phyloP scores from a whole-genome alignment of 2,888 invertebrate genomes.

The Sminthurides aquaticus region DNA sequence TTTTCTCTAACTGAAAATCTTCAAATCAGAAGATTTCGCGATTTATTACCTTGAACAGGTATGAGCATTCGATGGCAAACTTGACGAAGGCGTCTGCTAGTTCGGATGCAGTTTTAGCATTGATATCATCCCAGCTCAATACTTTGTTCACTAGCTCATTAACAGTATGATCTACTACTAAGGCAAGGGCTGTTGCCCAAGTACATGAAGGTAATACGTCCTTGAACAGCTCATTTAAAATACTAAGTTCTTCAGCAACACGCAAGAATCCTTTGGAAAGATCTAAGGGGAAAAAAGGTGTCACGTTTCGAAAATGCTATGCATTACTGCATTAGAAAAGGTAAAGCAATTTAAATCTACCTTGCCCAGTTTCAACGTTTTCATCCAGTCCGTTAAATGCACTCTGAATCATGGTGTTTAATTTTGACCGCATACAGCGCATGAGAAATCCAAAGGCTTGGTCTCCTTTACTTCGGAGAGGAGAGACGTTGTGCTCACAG shows the following conservation, averaged over 20 bases:
- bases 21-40: neutral
- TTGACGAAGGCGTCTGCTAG: constrained; percentile 68
- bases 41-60: constrained; percentile 60
- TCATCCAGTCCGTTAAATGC: constrained; percentile 34
- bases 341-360: constrained; percentile 7
- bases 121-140: constrained; percentile 66
- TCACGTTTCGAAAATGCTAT: neutral
- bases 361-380: constrained; percentile 20
- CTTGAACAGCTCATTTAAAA: constrained; percentile 29
- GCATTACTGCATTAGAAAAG: neutral
- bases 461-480: constrained; percentile 32
- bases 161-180: constrained; percentile 37
- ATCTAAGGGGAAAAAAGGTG: constrained; percentile 20
- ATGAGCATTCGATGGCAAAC: constrained; percentile 63
- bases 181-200: constrained; percentile 30
- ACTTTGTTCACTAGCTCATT: constrained; percentile 45
- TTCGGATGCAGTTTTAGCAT: constrained; percentile 70
- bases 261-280: constrained; percentile 26
- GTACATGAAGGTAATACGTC: constrained; percentile 24
- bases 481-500: constrained; percentile 34
- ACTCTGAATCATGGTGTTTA: constrained; percentile 35
- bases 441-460: constrained; percentile 36
- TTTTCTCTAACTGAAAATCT: neutral
- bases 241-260: constrained; percentile 31
- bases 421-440: constrained; percentile 32